These are phyloP conservation scores for Aspiorhynchus laticeps DNA, from an alignment of 2,113 vertebrate species.

Conservation along the genomic window DNA sequence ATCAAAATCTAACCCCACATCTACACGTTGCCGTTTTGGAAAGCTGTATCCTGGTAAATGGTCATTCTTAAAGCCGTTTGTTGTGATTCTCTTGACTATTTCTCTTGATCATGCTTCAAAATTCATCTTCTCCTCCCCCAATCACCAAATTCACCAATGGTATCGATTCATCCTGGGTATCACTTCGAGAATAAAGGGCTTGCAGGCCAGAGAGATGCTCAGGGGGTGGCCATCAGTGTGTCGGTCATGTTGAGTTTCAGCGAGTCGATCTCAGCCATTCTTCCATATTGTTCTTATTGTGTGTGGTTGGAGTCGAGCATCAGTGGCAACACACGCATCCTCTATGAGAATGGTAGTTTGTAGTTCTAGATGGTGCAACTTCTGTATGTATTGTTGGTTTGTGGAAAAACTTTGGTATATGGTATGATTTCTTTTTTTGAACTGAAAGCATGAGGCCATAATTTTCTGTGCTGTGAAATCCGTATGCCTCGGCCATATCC, in stretches of 20 bases:
- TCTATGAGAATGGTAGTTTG: constrained; percentile 62
- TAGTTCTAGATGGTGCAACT: constrained; percentile 68
- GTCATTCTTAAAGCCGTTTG: constrained; percentile 76
- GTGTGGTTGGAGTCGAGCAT: constrained; percentile 70
- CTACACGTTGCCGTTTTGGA: constrained; percentile 84
- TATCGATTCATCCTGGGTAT: constrained; percentile 77
- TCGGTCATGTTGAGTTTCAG: constrained; percentile 76
- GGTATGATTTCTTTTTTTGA: constrained; percentile 57
- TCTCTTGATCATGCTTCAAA: constrained; percentile 72
- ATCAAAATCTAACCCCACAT: constrained; percentile 81
- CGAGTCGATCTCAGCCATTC: constrained; percentile 69
- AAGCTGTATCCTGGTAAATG: constrained; percentile 87
- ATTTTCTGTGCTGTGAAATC: constrained; percentile 61
- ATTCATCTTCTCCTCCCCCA: constrained; percentile 72
- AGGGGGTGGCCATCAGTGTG: constrained; percentile 71
- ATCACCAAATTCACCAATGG: constrained; percentile 80
- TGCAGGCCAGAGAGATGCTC: constrained; percentile 49
- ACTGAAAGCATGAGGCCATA: constrained; percentile 76
- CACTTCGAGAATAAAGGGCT: constrained; percentile 57
- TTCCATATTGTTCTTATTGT: constrained; percentile 71
- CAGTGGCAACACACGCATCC: constrained; percentile 71
- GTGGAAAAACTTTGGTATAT: constrained; percentile 64
- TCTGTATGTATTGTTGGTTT: constrained; percentile 62
- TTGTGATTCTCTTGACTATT: constrained; percentile 66
- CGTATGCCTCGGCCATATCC: constrained; percentile 68